Evolutionary conservation across 2,113 vertebrate species (phyloP).

Genomic region (Synodontis membranacea): DNA sequence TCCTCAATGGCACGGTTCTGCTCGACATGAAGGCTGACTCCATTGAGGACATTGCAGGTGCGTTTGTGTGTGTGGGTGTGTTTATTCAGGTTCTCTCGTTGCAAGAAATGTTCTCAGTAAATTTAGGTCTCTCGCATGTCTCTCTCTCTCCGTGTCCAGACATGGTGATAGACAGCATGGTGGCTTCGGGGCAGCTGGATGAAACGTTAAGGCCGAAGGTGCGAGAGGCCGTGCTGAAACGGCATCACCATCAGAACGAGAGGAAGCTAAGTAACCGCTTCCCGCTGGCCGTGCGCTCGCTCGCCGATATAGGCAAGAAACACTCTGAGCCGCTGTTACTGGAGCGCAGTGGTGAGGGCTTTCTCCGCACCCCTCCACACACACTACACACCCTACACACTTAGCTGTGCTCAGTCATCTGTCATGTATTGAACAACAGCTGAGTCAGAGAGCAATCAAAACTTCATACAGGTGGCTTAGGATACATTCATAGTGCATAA

Average conservation of each 20-base stretch:
- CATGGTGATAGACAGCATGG: conserved; percentile 95
- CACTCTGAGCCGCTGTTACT: conserved; percentile 93
- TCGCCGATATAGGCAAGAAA: conserved; percentile 99
- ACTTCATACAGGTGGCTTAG: neutral
- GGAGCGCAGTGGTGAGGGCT: conserved; percentile 91
- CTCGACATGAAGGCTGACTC: conserved; percentile 92
- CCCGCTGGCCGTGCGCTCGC: conserved; percentile 88
- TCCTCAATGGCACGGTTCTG: conserved; percentile 93
- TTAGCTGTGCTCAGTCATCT: neutral
- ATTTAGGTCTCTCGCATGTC: neutral
- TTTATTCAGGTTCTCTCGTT: neutral
- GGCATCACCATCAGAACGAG: conserved; percentile 95
- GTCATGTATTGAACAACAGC: neutral
- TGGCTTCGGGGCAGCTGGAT: conserved; percentile 87
- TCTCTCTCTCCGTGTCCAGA: conserved; percentile 67
- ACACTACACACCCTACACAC: neutral
- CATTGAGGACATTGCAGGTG: conserved; percentile 94
- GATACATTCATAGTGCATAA: no score
- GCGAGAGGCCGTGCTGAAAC: conserved; percentile 86
- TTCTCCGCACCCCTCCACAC: conserved; percentile 30
- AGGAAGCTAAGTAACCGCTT: conserved; percentile 93
- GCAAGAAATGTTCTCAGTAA: neutral
- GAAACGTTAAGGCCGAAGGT: conserved; percentile 82
- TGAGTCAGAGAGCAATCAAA: neutral
- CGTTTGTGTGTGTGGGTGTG: neutral